Conservation (phyloP, 2,797 vertebrate species). For the Eurystomus glaucurus region DNA sequence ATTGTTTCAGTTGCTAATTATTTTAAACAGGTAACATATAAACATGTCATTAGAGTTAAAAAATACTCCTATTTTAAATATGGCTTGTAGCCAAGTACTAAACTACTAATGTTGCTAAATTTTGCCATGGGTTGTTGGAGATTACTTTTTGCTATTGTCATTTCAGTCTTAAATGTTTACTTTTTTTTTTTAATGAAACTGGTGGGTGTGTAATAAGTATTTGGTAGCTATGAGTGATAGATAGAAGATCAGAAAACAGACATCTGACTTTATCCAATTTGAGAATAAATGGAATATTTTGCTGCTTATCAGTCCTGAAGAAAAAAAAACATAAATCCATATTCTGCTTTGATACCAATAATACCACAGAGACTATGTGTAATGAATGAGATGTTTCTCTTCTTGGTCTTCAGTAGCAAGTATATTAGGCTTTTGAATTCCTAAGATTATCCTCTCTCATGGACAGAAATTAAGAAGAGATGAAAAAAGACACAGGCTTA, state of each 20-base stretch:
- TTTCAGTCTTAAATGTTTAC: neutral
- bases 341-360: neutral
- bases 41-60: constrained; percentile 28
- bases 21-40: constrained; percentile 63
- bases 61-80: neutral
- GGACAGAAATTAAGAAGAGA: neutral
- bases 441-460: neutral
- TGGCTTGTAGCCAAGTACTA: neutral
- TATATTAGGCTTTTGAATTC: neutral
- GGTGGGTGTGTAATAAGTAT: neutral
- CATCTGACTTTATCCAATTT: neutral
- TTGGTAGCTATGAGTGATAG: neutral
- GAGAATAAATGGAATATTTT: neutral
- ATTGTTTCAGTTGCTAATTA: constrained; percentile 76
- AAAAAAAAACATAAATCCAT: neutral
- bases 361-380: neutral
- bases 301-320: neutral
- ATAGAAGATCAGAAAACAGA: neutral
- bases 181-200: neutral
- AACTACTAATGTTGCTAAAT: neutral
- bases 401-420: neutral
- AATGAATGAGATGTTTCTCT: neutral
- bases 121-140: neutral
- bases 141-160: neutral
- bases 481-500: neutral